Base-by-base conservation (phyloP, 2,113 vertebrate species). In the Recurvirostra avosetta region DNA sequence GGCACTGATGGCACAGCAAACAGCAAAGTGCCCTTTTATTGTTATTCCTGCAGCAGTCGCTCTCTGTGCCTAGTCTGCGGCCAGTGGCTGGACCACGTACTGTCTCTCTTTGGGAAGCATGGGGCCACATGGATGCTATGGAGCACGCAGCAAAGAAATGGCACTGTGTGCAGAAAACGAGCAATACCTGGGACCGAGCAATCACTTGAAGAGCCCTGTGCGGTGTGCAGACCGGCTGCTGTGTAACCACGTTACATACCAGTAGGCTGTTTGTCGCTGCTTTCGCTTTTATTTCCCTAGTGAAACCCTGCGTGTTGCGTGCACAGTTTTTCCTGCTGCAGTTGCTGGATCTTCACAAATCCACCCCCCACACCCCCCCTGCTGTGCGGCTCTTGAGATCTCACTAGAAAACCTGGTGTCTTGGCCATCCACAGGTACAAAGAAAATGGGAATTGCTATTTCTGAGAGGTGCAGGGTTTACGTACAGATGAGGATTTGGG, bases 61-160 rank as follows among this genome's bases (percentile, higher is more conserved):
- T 68, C 17, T 41, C 36, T 43, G 15, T 82, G 55, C 23, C 43
- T 43, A 34, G 11, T 8, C 66, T 65, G 43, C 30, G 52, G 41
- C 41, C 55, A 5, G 32, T 6, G 7, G 10, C 45, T 56, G 0
- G 1, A 8, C 34, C 34, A 15, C 1, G 0, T 9, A 8, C 41
- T 2, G 9, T 43, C 71, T 81, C n/a, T 26, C 27, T 53, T 23
- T 47, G 70, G 43, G 66, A 66, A 59, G 17, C 18, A 3, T 1
- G 3, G 50, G 63, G 7, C 45, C 1, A 1, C 65, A 50, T 3
- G 32, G n/a, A 7, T 2, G 2, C 21, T 23, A 38, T n/a, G 53
- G 9, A 65, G 30, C 55, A 18, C 4, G 4, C 62, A 76, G 50
- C 63, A 59, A 52, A 56, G 58, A 62, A 62, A 72, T 34, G 34